phyloP scores from a whole-genome alignment of 2,113 vertebrate species.

The Hippoglossus stenolepis region DNA sequence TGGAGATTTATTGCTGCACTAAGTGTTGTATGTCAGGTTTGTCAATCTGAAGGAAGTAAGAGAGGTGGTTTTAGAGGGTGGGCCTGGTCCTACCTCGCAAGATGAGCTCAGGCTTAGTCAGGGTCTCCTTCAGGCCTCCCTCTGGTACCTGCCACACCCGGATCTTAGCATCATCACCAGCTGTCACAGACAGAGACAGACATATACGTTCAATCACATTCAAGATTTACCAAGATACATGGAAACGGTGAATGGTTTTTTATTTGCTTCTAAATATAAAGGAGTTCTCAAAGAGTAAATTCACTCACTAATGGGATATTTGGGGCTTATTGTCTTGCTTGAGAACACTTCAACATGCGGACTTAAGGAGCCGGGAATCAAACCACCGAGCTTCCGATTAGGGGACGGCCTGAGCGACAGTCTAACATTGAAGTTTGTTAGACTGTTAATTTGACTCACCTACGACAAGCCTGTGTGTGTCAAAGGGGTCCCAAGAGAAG shows the following conservation, averaged over 20 bases:
- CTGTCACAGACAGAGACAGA: slow-evolving; percentile 68
- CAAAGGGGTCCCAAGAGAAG: slow-evolving; percentile 93
- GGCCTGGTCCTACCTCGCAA: slow-evolving; percentile 84
- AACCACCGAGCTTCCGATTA: too few species aligned
- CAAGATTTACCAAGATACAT: neutral
- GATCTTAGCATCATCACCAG: slow-evolving; percentile 93
- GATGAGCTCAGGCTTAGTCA: slow-evolving; percentile 86
- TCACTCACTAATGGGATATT: too few species aligned
- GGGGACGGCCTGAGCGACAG: too few species aligned
- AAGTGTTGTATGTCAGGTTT: neutral
- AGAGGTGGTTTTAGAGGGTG: neutral
- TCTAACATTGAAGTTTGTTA: too few species aligned
- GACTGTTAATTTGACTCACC: slow-evolving; percentile 78
- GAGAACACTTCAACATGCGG: too few species aligned
- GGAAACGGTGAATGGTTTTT: too few species aligned
- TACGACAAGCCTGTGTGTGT: slow-evolving; percentile 85
- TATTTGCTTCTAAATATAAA: too few species aligned
- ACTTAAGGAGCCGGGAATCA: too few species aligned
- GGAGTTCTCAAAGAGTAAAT: too few species aligned
- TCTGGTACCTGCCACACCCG: slow-evolving; percentile 89
- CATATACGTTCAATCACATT: neutral
- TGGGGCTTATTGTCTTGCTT: too few species aligned
- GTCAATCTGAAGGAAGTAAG: neutral
- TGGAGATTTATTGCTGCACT: neutral
- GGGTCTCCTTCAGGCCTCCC: slow-evolving; percentile 85